Conservation (phyloP, 2,888 invertebrate genomes). For the Chrysolina americana region DNA sequence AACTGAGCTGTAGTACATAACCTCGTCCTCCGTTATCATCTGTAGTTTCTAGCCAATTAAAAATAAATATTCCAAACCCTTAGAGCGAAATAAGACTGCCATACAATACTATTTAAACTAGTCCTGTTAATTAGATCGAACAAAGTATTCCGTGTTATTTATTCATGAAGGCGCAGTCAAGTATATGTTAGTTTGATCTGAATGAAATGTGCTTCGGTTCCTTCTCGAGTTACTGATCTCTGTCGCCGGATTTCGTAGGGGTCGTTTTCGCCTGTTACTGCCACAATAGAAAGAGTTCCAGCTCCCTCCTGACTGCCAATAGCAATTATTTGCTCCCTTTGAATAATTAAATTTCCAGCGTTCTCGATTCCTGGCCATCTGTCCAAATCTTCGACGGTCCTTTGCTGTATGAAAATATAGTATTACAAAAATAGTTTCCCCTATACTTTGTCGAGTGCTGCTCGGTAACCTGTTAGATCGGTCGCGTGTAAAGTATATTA, state of each 20-base stretch:
- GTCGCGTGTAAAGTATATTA: not conserved
- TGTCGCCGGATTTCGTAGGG: conserved; percentile 51
- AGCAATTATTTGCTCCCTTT: conserved; percentile 71
- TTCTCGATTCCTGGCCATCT: conserved; percentile 69
- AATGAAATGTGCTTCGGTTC: conserved; percentile 58
- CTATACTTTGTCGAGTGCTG: conserved; percentile 7
- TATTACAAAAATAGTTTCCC: conserved; percentile 57
- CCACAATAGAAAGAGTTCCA: conserved; percentile 54
- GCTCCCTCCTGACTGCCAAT: conserved; percentile 64
- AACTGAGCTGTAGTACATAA: not conserved
- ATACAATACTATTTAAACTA: conserved; percentile 46
- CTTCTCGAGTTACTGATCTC: conserved; percentile 51
- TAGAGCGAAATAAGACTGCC: not conserved
- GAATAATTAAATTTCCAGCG: conserved; percentile 70
- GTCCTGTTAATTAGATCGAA: conserved; percentile 51
- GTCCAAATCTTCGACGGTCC: conserved; percentile 59
- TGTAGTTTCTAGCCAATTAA: not conserved
- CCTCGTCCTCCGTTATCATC: not conserved
- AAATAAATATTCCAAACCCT: not conserved
- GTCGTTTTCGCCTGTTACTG: conserved; percentile 50
- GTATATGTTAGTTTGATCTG: conserved; percentile 64
- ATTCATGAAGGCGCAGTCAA: conserved; percentile 67
- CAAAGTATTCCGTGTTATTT: conserved; percentile 60
- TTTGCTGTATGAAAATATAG: conserved; percentile 59
- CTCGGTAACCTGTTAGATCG: conserved; percentile 13